These are phyloP conservation scores for Hypotaenidia okinawae DNA, from an alignment of 2,797 vertebrate genomes.

Conservation along the genomic window DNA sequence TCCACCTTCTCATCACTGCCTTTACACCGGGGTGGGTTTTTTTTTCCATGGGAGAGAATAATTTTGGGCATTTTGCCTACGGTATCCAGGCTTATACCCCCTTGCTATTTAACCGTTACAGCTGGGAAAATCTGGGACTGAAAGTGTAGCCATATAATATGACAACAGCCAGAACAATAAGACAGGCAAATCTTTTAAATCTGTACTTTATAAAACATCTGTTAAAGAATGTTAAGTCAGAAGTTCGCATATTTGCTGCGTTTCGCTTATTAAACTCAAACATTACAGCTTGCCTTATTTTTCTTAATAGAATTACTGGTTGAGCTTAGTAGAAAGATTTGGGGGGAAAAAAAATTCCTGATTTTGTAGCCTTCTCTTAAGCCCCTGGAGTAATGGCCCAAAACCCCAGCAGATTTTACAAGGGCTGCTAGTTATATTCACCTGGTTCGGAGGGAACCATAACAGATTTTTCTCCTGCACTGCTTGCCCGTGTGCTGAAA, in stretches of 20 bases:
- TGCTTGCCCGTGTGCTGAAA: slow-evolving; percentile 31
- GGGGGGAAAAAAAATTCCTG: background rate
- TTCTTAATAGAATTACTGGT: slow-evolving; percentile 55
- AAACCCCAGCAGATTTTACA: slow-evolving; percentile 34
- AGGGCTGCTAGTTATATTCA: slow-evolving; percentile 50
- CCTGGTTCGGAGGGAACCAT: slow-evolving; percentile 25
- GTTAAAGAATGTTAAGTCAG: slow-evolving; percentile 66
- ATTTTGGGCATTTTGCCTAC: slow-evolving; percentile 53
- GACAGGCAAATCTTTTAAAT: slow-evolving; percentile 68
- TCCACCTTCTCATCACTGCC: slow-evolving; percentile 26
- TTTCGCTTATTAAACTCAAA: slow-evolving; percentile 55
- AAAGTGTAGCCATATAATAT: slow-evolving; percentile 24
- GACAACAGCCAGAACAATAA: slow-evolving; percentile 50
- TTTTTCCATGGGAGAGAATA: slow-evolving; percentile 48
- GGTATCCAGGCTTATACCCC: slow-evolving; percentile 38
- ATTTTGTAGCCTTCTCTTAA: background rate
- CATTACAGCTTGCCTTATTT: slow-evolving; percentile 56
- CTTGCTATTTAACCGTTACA: slow-evolving; percentile 40
- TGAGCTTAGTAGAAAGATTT: background rate
- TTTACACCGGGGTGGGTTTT: background rate
- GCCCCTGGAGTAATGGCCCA: background rate
- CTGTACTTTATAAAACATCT: slow-evolving; percentile 67
- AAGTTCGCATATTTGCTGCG: slow-evolving; percentile 61
- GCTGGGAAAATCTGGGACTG: slow-evolving; percentile 64
- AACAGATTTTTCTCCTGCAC: slow-evolving; percentile 43